Evolutionary conservation across 1,140 invertebrate species (phyloP).

Genomic region (Coptotermes formosanus): DNA sequence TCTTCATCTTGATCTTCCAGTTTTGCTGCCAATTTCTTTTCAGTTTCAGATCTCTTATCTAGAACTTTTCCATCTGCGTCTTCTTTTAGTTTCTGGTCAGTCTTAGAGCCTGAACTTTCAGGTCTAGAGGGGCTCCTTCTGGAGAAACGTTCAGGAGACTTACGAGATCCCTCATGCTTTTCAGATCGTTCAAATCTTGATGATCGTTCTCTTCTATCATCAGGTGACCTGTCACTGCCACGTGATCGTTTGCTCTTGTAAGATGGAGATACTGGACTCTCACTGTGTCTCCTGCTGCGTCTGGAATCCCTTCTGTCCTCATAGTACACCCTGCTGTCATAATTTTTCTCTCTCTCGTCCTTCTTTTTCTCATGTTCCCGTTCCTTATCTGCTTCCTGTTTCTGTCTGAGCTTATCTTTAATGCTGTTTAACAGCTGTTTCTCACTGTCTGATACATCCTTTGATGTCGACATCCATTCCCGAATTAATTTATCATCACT

Average conservation of each 20-base stretch:
- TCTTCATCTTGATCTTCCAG: constrained; percentile 45
- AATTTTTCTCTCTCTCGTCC: background rate
- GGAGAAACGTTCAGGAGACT: background rate
- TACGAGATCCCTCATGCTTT: background rate
- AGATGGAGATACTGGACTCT: background rate
- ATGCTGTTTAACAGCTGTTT: constrained; percentile 32
- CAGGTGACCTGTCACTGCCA: background rate
- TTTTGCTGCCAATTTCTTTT: background rate
- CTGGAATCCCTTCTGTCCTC: background rate
- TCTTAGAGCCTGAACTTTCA: background rate
- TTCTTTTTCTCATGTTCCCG: background rate
- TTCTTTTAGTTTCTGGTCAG: background rate
- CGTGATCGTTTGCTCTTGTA: background rate
- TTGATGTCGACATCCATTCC: constrained; percentile 35
- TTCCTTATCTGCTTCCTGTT: constrained; percentile 29
- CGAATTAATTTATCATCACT: constrained; percentile 35
- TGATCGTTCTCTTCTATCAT: background rate
- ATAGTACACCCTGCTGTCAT: constrained; percentile 1
- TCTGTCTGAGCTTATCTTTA: constrained; percentile 34
- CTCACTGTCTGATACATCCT: constrained; percentile 32
- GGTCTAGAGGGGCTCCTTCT: background rate
- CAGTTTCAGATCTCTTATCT: background rate
- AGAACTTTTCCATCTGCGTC: background rate
- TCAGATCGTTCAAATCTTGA: background rate
- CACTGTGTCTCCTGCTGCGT: background rate